Evolutionary conservation across 1,140 invertebrate species (phyloP).

Genomic region (Magallana angulata): DNA sequence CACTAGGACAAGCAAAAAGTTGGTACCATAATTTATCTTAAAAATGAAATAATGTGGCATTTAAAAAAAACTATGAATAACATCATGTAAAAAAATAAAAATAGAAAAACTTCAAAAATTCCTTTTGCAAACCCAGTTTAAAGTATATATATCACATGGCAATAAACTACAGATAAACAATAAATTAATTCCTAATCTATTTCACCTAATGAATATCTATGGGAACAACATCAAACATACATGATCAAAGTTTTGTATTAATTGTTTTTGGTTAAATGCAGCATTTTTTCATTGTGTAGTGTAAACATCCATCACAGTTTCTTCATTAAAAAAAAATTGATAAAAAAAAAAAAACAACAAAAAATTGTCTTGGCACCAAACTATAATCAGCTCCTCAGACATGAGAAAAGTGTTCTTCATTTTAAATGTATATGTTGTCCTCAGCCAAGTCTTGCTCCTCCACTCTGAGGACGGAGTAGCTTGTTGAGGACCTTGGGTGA

Average conservation of each 20-base stretch:
- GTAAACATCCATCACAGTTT: background rate
- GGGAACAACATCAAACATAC: background rate
- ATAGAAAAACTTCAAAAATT: background rate
- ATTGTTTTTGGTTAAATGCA: background rate
- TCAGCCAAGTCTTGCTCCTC: conserved; percentile 57
- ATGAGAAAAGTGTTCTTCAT: background rate
- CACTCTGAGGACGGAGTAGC: conserved; percentile 56
- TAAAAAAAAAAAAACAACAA: background rate
- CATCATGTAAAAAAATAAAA: background rate
- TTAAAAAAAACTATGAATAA: too few species aligned
- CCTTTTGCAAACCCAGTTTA: conserved; percentile 7
- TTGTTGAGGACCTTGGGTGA: conserved; percentile 62
- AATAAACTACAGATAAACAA: background rate
- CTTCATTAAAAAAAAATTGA: background rate
- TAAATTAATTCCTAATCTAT: conserved; percentile 2
- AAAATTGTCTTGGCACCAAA: conserved; percentile 12
- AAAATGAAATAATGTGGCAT: too few species aligned
- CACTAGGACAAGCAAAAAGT: too few species aligned
- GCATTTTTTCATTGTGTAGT: conserved; percentile 27
- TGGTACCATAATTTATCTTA: too few species aligned
- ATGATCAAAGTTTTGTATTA: too few species aligned
- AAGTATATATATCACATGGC: background rate
- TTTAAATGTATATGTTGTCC: background rate
- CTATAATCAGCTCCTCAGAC: background rate
- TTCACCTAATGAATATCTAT: conserved; percentile 13